Conservation (phyloP, 1,140 invertebrate genomes). For the Drosophila takahashii region DNA sequence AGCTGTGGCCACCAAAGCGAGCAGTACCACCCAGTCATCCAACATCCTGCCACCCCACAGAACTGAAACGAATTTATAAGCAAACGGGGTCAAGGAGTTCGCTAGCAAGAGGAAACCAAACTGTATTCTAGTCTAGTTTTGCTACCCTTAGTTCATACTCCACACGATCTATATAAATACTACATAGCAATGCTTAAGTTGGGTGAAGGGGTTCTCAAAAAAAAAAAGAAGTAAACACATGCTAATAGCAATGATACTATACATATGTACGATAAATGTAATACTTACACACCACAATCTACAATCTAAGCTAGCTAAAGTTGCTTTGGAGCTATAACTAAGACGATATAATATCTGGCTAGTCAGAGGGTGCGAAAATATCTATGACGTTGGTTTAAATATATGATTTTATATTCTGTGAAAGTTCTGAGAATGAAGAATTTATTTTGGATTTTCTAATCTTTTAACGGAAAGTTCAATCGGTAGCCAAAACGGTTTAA, state of each 20-base stretch:
- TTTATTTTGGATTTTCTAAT: background rate
- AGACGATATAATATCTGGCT: constrained; percentile 29
- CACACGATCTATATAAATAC: constrained; percentile 1
- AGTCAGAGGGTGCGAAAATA: background rate
- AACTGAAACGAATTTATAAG: constrained; percentile 85
- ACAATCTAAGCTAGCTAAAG: constrained; percentile 46
- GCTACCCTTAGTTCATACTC: constrained; percentile 41
- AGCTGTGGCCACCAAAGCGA: constrained; percentile 39
- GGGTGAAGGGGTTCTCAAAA: constrained; percentile 13
- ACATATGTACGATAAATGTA: constrained; percentile 59
- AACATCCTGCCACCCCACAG: constrained; percentile 70
- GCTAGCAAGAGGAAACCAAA: constrained; percentile 53
- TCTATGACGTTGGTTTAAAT: constrained; percentile 14
- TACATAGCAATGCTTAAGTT: constrained; percentile 44
- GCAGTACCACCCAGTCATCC: constrained; percentile 25
- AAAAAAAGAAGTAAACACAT: constrained; percentile 1
- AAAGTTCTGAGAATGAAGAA: background rate
- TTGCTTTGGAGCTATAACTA: constrained; percentile 56
- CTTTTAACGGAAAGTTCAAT: too few species aligned
- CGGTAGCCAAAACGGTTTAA: too few species aligned
- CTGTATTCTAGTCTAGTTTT: constrained; percentile 76
- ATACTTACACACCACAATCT: constrained; percentile 45
- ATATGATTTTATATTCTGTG: background rate
- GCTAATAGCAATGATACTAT: constrained; percentile 48
- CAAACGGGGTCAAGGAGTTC: constrained; percentile 22